Evolutionary conservation across 2,113 vertebrate species (phyloP), one percentile per base, ranked within the genome.

Genomic region (Oryzias woworae): DNA sequence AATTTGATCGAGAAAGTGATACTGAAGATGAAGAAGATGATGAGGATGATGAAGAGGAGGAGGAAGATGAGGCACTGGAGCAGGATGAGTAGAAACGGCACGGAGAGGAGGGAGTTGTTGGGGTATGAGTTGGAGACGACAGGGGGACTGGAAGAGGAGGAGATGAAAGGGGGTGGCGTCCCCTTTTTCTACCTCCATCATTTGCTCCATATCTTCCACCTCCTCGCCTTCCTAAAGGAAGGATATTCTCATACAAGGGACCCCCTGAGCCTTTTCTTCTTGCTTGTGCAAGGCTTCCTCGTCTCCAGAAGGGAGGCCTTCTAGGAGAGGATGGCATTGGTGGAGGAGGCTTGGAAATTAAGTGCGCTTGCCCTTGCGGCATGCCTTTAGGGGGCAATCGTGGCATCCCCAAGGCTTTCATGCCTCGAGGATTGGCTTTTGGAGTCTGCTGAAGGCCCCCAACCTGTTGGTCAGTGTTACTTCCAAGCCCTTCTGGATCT

Each of bases 401-500:
- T 48, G 85, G 78, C 75, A 91, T 91, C 22, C 80, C 90, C 24
- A 79, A 64, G 24, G 89, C 78, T 72, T 92, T 92, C 20, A 78
- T 52, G 18, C 82, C 84, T 69, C 87, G 69, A 8, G 89, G 76
- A 72, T 85, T 87, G 17, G 64, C 54, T 81, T 91, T 91, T 53
- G 89, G 87, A 65, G 90, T 92, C 75, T 92, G 92, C 61, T 91
- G 92, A 28, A 76, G 46, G 8, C 70, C 86, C 22, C 66, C 69
- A 52, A 63, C 65, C 52, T 90, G 90, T 52, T 88, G 85, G 1
- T 93, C 91, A 1, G 72, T 78, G 74, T 75, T 89, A 22, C 82
- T 72, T 31, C 90, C 93, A 16, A 96, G 77, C 42, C 95, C 95
- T 78, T 95, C 94, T 3, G 94, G 95, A 81, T 96, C 95, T 61